Conservation (phyloP, 2,797 vertebrate genomes). For the Microtus agrestis region DNA sequence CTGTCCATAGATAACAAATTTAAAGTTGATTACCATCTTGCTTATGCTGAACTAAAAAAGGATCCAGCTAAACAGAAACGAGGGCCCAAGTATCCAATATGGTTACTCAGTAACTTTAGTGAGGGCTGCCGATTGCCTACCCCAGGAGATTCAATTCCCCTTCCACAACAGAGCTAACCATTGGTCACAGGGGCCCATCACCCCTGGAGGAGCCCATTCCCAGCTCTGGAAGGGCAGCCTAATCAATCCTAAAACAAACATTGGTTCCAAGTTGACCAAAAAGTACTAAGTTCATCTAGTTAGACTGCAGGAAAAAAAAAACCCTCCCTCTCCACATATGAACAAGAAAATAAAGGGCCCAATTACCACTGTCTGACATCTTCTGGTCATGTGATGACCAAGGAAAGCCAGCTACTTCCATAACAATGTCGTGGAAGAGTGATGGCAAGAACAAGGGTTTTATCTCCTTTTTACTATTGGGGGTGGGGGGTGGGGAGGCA, state of each 20-base stretch:
- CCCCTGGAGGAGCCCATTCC: neutral
- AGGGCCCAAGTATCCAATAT: neutral
- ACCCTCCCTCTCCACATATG: neutral
- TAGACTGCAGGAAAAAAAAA: neutral
- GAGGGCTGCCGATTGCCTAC: neutral
- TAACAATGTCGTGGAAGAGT: neutral
- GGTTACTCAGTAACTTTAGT: neutral
- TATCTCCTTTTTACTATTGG: neutral
- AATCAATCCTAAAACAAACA: slow-evolving; percentile 28
- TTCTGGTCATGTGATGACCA: neutral
- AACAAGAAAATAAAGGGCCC: slow-evolving; percentile 39
- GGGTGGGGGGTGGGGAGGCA: neutral
- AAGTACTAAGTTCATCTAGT: slow-evolving; percentile 17
- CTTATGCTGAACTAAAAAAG: slow-evolving; percentile 6
- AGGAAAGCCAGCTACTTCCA: slow-evolving; percentile 27
- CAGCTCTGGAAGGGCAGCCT: neutral
- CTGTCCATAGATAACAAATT: neutral
- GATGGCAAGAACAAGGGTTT: neutral
- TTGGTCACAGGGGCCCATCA: neutral
- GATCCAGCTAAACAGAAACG: neutral
- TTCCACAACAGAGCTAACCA: neutral
- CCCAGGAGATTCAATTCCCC: neutral
- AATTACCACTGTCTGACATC: neutral
- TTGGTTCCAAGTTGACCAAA: neutral
- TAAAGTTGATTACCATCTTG: neutral